Conservation (phyloP, 2,797 vertebrate species). For the Acanthurus lineatus region DNA sequence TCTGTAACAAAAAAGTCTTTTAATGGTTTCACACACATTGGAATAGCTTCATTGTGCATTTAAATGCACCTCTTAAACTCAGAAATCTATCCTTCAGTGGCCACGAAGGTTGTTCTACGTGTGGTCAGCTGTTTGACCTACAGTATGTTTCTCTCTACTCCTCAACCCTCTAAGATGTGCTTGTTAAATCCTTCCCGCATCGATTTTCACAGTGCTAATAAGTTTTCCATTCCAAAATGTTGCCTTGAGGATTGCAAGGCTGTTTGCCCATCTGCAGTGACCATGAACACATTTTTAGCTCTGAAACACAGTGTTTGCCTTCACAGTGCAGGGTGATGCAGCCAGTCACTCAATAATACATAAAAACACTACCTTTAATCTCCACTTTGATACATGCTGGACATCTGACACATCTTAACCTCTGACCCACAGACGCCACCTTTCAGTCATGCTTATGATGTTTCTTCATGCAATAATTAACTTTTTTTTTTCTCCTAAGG, state of each 20-base stretch:
- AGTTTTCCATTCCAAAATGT: slow-evolving; percentile 31
- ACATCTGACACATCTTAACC: slow-evolving; percentile 28
- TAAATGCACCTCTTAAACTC: too few species aligned
- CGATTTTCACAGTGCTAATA: slow-evolving; percentile 50
- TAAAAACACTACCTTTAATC: slow-evolving; percentile 48
- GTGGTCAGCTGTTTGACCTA: neutral
- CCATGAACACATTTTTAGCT: slow-evolving; percentile 57
- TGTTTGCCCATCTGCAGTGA: slow-evolving; percentile 30
- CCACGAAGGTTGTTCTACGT: too few species aligned
- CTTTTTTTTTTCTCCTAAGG: slow-evolving; percentile 80
- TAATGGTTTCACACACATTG: too few species aligned
- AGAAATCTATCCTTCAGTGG: too few species aligned
- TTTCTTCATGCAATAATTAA: slow-evolving; percentile 11
- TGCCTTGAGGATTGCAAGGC: slow-evolving; percentile 36
- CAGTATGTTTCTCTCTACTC: neutral
- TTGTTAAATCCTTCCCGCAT: slow-evolving; percentile 29
- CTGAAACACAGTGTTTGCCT: slow-evolving; percentile 39
- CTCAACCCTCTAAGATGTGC: neutral
- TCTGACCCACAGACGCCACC: slow-evolving; percentile 29
- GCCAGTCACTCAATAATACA: slow-evolving; percentile 69
- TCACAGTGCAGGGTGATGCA: slow-evolving; percentile 8
- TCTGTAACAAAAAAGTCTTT: too few species aligned
- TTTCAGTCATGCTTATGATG: slow-evolving; percentile 21
- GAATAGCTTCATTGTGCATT: too few species aligned
- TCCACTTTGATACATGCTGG: slow-evolving; percentile 28